phyloP scores from a whole-genome alignment of 2,113 vertebrate genomes.

The Haliaeetus leucogaster region DNA sequence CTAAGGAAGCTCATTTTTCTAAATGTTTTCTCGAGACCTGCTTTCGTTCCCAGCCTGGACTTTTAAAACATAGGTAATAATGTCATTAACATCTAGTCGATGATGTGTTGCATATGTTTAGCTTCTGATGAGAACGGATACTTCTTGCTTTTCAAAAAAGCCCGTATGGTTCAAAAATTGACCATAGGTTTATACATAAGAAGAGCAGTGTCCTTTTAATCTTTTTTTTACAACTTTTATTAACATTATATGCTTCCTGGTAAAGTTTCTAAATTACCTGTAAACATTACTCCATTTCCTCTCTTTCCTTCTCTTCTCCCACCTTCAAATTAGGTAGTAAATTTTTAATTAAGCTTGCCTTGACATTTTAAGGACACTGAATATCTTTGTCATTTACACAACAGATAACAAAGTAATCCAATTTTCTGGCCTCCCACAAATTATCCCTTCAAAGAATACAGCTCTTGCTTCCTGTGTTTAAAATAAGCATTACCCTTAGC shows the following conservation, averaged over 20 bases:
- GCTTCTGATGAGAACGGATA: not conserved
- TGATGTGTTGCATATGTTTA: not conserved
- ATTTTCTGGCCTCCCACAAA: conserved; percentile 79
- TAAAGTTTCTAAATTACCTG: not conserved
- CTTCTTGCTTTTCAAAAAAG: not conserved
- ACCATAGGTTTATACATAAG: not conserved
- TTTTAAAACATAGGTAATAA: not conserved
- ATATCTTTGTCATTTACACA: conserved; percentile 85
- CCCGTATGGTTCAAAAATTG: not conserved
- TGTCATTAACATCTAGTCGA: not conserved
- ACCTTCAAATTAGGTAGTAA: conserved; percentile 15
- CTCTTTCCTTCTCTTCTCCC: not conserved
- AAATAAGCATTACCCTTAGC: conserved; percentile 73
- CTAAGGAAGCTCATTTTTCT: not conserved
- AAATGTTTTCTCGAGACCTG: not conserved
- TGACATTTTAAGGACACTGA: conserved; percentile 81
- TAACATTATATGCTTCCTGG: not conserved
- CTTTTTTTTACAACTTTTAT: not conserved
- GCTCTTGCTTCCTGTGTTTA: conserved; percentile 76
- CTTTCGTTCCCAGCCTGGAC: not conserved
- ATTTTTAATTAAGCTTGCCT: conserved; percentile 72
- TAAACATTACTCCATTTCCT: not conserved
- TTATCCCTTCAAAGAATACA: conserved; percentile 79
- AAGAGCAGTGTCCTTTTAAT: not conserved
- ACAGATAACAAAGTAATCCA: conserved; percentile 85